Percentiles rank a stretch among this genome's conserved stretches.
phyloP scores from a whole-genome alignment of 2,888 invertebrate genomes.

The Rhingia rostrata region DNA sequence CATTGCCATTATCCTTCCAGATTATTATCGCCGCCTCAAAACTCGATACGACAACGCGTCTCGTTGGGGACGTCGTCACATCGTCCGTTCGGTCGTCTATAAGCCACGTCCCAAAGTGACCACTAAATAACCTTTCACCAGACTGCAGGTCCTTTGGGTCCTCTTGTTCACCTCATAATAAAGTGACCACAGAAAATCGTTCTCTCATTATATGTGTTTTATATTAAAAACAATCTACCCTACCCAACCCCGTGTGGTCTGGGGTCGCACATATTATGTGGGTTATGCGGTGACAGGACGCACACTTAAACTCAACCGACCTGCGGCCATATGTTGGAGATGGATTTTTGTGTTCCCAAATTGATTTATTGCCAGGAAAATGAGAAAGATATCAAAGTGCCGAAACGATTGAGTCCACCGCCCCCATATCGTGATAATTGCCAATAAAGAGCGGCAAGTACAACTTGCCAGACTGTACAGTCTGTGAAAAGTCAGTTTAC shows the following conservation, averaged over 20 bases:
- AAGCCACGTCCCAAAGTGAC: conserved; percentile 49
- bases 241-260: background rate
- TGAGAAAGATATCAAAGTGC: conserved; percentile 41
- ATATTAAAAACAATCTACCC: conserved; percentile 54
- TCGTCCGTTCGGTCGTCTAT: background rate
- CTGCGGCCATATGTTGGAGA: conserved; percentile 46
- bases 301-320: conserved; percentile 3
- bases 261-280: conserved; percentile 21
- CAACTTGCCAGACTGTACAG: conserved; percentile 26
- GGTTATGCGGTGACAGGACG: conserved; percentile 51
- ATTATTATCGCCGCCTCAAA: conserved; percentile 43
- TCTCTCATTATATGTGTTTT: conserved; percentile 62
- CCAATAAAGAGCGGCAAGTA: conserved; percentile 52
- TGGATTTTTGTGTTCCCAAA: conserved; percentile 26
- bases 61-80: conserved; percentile 9
- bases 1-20: conserved; percentile 68
- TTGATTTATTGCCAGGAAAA: conserved; percentile 59
- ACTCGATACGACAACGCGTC: conserved; percentile 36
- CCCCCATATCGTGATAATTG: conserved; percentile 65
- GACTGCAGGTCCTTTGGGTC: conserved; percentile 54
- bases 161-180: conserved; percentile 59
- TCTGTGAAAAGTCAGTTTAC: conserved; percentile 38
- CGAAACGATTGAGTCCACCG: background rate
- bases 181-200: conserved; percentile 60
- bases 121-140: conserved; percentile 65